Percentiles rank a stretch among this genome's conserved stretches.
phyloP scores from a whole-genome alignment of 2,113 vertebrate genomes.

The Tympanuchus pallidicinctus region DNA sequence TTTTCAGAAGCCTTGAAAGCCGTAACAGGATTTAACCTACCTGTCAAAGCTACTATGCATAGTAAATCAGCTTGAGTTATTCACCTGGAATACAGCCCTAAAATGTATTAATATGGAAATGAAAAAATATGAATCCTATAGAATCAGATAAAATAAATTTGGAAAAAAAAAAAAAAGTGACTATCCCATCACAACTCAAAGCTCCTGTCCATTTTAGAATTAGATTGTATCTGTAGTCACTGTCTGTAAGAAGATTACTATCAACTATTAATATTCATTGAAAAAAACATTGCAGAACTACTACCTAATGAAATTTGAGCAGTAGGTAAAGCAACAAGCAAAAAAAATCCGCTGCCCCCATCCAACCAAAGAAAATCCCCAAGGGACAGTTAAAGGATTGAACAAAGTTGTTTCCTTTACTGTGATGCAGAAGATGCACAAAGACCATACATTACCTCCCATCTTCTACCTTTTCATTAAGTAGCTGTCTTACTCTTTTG shows the following conservation, averaged over 20 bases:
- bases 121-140: neutral
- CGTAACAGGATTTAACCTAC: neutral
- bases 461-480: conserved; percentile 64
- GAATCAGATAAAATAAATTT: neutral
- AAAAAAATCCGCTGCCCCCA: neutral
- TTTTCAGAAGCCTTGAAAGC: neutral
- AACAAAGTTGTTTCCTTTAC: neutral
- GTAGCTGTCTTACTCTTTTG: conserved; percentile 38
- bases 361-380: conserved; percentile 9
- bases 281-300: conserved; percentile 29
- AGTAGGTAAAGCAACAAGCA: conserved; percentile 33
- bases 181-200: neutral
- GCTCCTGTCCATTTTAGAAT: neutral
- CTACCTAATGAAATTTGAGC: conserved; percentile 45
- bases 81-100: neutral
- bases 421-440: conserved; percentile 52
- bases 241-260: neutral
- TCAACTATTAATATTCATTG: conserved; percentile 19
- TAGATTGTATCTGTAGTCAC: neutral
- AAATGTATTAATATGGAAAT: neutral
- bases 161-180: neutral
- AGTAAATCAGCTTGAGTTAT: neutral
- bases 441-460: conserved; percentile 48
- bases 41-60: neutral
- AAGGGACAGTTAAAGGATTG: conserved; percentile 4